Evolutionary conservation across 2,113 vertebrate genomes (phyloP), one percentile per base, ranked within the genome.

Genomic region (Asarcornis scutulata): DNA sequence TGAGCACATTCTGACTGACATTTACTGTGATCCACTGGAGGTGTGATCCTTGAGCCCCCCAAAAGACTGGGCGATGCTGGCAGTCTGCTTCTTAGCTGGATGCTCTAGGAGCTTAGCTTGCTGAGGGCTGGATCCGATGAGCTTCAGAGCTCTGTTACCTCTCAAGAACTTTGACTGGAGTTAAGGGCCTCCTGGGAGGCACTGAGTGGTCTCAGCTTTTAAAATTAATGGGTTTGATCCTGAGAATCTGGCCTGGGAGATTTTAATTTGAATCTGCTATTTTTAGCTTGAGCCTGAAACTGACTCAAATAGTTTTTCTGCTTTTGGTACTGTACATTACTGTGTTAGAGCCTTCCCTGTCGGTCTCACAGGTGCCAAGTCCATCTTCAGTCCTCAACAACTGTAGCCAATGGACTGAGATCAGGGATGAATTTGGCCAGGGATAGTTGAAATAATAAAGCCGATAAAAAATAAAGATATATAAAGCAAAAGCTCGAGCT

Each of bases 241-340:
- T 63, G 84, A 82, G 46, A 93, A 92, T 75, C 73, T 48, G 46
- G n/a, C 69, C 56, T 87, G 66, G 31, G 84, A 78, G 58, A 31
- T 63, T 88, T 88, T 62, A 88, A 81, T 81, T 86, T 91, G 58
- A 64, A 72, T 86, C 91, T 78, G 5, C 46, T 89, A 38, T 36
- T 63, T 94, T 95, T 94, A 84, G 31, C 64, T 89, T 73, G 72
- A 75, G n/a, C 23, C 92, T 92, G 89, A 91, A 88, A 75, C 29
- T 6, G 25, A 67, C n/a, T 89, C 62, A 62, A 52, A 14, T 36
- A 13, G 27, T 17, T 75, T 88, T 84, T 91, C 66, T 81, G 66
- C 58, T 38, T 50, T 74, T 0, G 4, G 74, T 72, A 36, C 27
- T 84, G 50, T 16, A 11, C 67, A 32, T 81, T 78, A 34, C 60